Base-by-base conservation (phyloP, 2,888 invertebrate species). In the Sepiola atlantica region DNA sequence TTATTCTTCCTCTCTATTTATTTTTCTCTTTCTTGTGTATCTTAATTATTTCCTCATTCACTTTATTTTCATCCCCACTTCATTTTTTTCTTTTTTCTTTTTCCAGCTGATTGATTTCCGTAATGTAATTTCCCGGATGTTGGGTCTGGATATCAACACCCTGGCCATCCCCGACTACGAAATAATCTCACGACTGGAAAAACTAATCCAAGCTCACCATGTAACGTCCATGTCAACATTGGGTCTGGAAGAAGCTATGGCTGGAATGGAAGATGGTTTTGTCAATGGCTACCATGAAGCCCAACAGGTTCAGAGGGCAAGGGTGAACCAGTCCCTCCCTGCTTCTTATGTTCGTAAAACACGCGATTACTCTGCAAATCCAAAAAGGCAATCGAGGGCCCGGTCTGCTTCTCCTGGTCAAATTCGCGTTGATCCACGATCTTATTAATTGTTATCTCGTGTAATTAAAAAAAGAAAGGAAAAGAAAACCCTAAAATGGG, bases 101-200 rank as follows among this genome's bases (percentile, higher is more conserved):
- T 96, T 96, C 4, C 96, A 97, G 97, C 95, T 97, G 94, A 94
- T 97, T 91, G 97, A 97, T 94, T 97, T 97, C 96, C 96, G 97
- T 45, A 96, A 95, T 93, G 97, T 97, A 54, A 96, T 97, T 10
- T 96, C 97, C 0, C 96, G 97, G 35, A 97, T 97, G 97, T 96
- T 97, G 92, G 97, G 97, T 14, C 96, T 97, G 54, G 97, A 97
- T 94, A 96, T 97, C 93, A 97, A 96, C 95, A 96, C 97, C 0
- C 96, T 97, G 94, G 97, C 97, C 21, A 97, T 97, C 20, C 97
- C 97, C 6, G 97, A 97, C 95, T 97, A 97, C 94, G 97, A 97
- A 95, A 97, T 97, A 95, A 97, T 97, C 94, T 96, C 97, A 12
- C 96, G 97, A 12, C 96, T 97, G 35, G 97, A 97, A 95, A 97